Evolutionary conservation across 64 coral and sea anemone species (phyloP), one percentile per base, ranked within the genome.

Genomic region (Astreopora myriophthalma): DNA sequence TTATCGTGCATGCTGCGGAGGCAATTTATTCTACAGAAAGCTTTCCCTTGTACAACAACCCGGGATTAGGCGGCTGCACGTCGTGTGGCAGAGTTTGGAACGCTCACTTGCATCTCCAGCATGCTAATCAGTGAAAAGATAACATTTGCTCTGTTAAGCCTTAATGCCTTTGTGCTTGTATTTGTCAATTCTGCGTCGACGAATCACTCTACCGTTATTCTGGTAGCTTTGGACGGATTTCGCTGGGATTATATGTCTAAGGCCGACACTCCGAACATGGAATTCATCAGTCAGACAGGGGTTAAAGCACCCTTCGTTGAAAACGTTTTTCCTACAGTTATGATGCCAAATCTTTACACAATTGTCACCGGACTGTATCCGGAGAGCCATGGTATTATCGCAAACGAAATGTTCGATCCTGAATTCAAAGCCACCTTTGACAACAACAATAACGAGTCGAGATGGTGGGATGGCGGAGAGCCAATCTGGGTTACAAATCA

Each of bases 401-500:
- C 80, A 24, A 86, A 84, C 52, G 37, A 94, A 42, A 82, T 92
- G 1, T 90, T 90, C 49, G 95, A 97, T 86, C 92, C 92, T 1
- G 73, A 30, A 34, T 72, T 89, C 10, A 80, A 86, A 64, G 74
- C 80, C 13, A 55, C 0, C 2, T 97, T 97, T 37, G 17, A 13
- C 20, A 90, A 61, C 19, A 90, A 74, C 65, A 85, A 93, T 36
- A 94, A 46, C 25, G 91, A 94, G 2, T 74, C 80, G 4, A 34
- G 88, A 23, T 97, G 91, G 87, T 97, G 92, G 84, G 29, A 97
- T 33, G 92, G 76, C n/a, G 95, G 62, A 0, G 95, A 97, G 79
- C 95, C 91, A 69, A 57, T 97, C 6, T 97, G 95, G 95, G 64
- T 97, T 0, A 94, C 95, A 1, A 97, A 97, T 69, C 87, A 97